Evolutionary conservation across 1,140 invertebrate genomes (phyloP).

Genomic region (Apocrypta bakeri): DNA sequence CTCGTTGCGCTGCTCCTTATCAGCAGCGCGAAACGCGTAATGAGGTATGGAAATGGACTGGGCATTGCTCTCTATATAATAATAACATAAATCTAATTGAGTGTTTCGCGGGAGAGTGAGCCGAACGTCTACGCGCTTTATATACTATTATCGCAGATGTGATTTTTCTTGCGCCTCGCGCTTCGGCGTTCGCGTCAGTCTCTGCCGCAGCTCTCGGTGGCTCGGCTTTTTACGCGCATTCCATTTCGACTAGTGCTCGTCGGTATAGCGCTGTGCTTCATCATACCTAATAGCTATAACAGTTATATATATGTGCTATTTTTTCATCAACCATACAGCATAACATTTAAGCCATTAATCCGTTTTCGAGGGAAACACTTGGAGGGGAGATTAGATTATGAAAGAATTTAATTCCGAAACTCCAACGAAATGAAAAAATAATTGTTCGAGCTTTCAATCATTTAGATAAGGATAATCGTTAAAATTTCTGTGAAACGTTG

Average conservation of each 20-base stretch:
- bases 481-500: neutral
- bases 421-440: neutral
- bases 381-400: neutral
- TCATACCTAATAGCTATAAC: too few species aligned
- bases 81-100: constrained; percentile 64
- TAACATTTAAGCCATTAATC: too few species aligned
- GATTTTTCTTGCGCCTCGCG: too few species aligned
- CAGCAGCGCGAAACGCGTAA: constrained; percentile 58
- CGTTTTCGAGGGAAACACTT: neutral
- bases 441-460: neutral
- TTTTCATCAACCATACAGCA: too few species aligned
- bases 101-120: constrained; percentile 49
- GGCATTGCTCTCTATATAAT: constrained; percentile 58
- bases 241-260: neutral
- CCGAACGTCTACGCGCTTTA: too few species aligned
- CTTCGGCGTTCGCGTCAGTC: too few species aligned
- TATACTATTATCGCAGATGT: too few species aligned
- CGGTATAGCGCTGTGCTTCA: neutral
- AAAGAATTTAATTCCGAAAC: neutral
- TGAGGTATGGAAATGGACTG: constrained; percentile 61
- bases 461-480: neutral
- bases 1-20: constrained; percentile 55
- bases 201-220: too few species aligned
- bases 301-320: too few species aligned
- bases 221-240: neutral